Conservation (phyloP, 2,888 invertebrate genomes). For the Polylopha cassiicola region DNA sequence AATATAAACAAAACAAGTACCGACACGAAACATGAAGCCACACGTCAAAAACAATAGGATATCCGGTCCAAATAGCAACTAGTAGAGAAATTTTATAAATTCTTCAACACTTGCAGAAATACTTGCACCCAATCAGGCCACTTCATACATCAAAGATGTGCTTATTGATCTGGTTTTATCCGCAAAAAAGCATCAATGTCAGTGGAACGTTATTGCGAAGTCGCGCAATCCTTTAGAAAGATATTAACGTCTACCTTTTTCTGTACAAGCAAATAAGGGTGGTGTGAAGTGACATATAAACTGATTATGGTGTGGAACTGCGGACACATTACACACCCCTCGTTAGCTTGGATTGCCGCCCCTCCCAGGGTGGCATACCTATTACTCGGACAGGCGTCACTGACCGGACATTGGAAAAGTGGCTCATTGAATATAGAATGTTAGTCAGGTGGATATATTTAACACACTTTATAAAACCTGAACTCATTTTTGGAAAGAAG, state of each 20-base stretch:
- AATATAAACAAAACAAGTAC: conserved; percentile 58
- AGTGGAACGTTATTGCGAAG: too few relatives aligned
- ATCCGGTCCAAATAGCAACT: conserved; percentile 49
- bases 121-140: conserved; percentile 5
- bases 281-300: conserved; percentile 25
- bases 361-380: conserved; percentile 34
- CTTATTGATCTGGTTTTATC: too few relatives aligned
- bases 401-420: conserved; percentile 45
- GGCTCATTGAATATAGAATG: conserved; percentile 21
- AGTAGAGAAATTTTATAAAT: conserved; percentile 17
- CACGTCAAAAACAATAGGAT: conserved; percentile 56
- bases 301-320: conserved; percentile 24
- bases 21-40: conserved; percentile 57
- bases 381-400: conserved; percentile 38
- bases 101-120: background rate
- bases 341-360: conserved; percentile 26
- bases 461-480: conserved; percentile 7
- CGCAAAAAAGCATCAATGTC: too few relatives aligned
- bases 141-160: too few relatives aligned
- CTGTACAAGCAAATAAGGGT: conserved; percentile 15
- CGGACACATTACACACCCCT: conserved; percentile 25
- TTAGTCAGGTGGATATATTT: conserved; percentile 37
- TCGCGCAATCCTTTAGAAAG: too few relatives aligned
- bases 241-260: too few relatives aligned
- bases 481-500: conserved; percentile 33